A percentile compares a stretch with the other conserved stretches of the same genome.
phyloP scores from a whole-genome alignment of 2,797 vertebrate genomes.

The Eospalax fontanierii region DNA sequence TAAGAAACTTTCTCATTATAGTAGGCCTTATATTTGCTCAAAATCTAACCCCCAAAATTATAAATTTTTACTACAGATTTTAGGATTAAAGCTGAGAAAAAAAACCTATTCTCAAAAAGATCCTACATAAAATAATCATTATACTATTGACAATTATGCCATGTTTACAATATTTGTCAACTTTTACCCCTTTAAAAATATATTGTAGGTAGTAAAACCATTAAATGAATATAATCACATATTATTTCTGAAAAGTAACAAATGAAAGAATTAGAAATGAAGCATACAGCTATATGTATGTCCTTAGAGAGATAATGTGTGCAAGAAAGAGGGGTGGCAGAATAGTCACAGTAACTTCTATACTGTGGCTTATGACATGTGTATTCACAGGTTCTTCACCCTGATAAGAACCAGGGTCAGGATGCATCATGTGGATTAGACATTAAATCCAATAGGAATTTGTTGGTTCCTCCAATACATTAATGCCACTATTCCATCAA shows the following conservation, averaged over 20 bases:
- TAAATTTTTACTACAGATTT: background rate
- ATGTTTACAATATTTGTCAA: background rate
- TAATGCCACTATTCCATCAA: too few relatives aligned
- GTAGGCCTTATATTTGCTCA: background rate
- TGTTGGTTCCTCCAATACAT: too few relatives aligned
- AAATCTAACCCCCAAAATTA: background rate
- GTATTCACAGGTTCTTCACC: too few relatives aligned
- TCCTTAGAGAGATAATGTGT: background rate
- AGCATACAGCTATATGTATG: background rate
- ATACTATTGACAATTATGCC: background rate
- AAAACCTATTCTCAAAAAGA: background rate
- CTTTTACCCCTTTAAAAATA: background rate
- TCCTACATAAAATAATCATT: background rate
- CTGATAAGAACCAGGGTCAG: too few relatives aligned
- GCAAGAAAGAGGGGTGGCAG: too few relatives aligned
- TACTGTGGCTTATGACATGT: too few relatives aligned
- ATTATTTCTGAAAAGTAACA: background rate
- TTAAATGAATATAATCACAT: background rate
- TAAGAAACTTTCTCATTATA: background rate
- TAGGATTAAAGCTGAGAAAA: background rate
- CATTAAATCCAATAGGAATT: too few relatives aligned
- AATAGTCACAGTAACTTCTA: too few relatives aligned
- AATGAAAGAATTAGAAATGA: background rate
- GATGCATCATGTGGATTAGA: too few relatives aligned
- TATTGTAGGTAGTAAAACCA: background rate